Base-by-base conservation (phyloP, 2,113 vertebrate genomes). In the Salvelinus alpinus region DNA sequence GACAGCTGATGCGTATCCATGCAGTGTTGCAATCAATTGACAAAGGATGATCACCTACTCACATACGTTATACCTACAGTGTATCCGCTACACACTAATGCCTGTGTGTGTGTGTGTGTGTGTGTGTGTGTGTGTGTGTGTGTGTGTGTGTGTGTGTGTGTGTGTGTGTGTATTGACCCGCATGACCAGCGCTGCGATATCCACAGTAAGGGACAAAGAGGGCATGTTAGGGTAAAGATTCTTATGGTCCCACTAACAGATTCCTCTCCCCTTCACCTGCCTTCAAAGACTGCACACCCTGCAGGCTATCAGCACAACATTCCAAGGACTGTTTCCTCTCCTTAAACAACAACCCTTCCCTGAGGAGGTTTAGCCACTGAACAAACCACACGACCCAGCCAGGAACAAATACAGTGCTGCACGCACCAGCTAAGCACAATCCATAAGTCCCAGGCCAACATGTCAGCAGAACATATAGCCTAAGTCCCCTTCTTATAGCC, bases 401-500 rank as follows among this genome's bases (percentile, higher is more conserved):
- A 31, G 12, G 0, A 82, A 88, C 81, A 73, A 80, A 70, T 80
- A 70, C 68, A 77, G 66, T 54, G 75, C 71, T 71, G 74, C 78
- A 80, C 67, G 71, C 73, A 8, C 74, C 74, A 73, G 81, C 79
- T 80, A 2, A 76, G 82, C 79, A 69, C 86, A 88, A 88, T 84
- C 82, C 79, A 76, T 88, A 92, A 91, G 87, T 89, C 89, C 85
- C 81, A 29, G 44, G 54, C 71, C 82, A 84, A 79, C 80, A 82
- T 88, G 91, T 92, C 91, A 91, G 91, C 90, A 90, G 86, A 87
- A 88, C 88, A 79, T 79, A 88, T 86, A 85, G 85, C 73, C 83
- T 86, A 87, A 90, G 88, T 79, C 87, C 80, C 77, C 88, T 79
- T 85, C 86, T 90, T 86, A 90, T 82, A 84, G 78, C 83, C 82